Base-by-base conservation (phyloP, 1,140 invertebrate genomes). In the Antheraea mylitta region DNA sequence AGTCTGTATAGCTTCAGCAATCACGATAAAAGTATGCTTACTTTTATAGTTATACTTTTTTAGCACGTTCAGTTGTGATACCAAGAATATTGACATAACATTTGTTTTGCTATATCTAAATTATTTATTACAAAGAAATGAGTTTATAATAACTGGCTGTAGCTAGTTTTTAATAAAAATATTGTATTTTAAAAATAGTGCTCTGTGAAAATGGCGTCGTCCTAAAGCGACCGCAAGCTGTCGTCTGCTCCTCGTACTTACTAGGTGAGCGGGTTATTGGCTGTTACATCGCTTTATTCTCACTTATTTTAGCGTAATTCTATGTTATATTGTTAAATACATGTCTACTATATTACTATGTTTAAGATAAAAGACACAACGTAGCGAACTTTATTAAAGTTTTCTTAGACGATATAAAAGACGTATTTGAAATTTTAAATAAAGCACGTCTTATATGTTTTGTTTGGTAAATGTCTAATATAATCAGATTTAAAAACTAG, bases 301-400 rank as follows among this genome's bases (percentile, higher is more conserved):
- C 45, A 53, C 45, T 53, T 53, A 53, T 53, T 53, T 53, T 53
- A 53, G 4, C 45, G 45, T 53, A 13, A 53, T 53, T 53, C 45
- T 53, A 53, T 53, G 11, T 53, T 13, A 13, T 6, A 16, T 53
- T 16, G 45, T 13, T 6, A 53, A 53, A 53, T 53, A 6, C 11
- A 53, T 53, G 45, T 53, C 45, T 53, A 53, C 45, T 53, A 53
- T 53, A 13, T 53, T 53, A 53, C 45, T 53, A 53, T 53, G 45
- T 53, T 53, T 53, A 53, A 13, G 11, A 53, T 16, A n/a, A 53
- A 53, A 53, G 10, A 53, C 13, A 53, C 45, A 53, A 53, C 16
- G 45, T 53, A 16, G 45, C 11, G 11, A 53, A 16, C 16, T 53
- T 53, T 53, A 53, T 53, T 53, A 53, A 53, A 13, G 0, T 53